Base-by-base conservation (phyloP, 2,888 invertebrate species). In the Drosophila neonasuta region DNA sequence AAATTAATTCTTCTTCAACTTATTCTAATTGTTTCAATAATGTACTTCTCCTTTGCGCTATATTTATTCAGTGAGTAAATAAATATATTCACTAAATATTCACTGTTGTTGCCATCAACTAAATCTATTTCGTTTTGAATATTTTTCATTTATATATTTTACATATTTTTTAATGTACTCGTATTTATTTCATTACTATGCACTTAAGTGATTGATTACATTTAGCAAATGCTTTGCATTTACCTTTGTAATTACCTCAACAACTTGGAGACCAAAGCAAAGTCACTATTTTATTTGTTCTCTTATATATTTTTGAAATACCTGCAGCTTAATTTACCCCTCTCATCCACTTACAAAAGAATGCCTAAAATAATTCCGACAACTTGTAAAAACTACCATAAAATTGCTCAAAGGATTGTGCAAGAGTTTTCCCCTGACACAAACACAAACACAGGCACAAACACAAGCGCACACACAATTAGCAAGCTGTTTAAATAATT, bases 401-500 rank as follows among this genome's bases (percentile, higher is more conserved):
- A 30, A 49, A 30, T 51, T 13, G 13, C 24, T 13, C 1, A 36
- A 51, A 24, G 13, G 24, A 39, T n/a, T 42, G n/a, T 2, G 11
- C 24, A 24, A 30, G 42, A 11, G 8, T 13, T 20, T n/a, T 2
- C 9, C 6, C 4, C 9, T 5, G 10, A 32, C 20, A n/a, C 5
- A 42, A 11, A 42, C 13, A 11, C 52, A 30, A 42, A 20, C 24
- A 24, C 13, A 32, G 5, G 24, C 20, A n/a, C 5, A 42, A 11
- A 52, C 29, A 11, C 13, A 32, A 3, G 20, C 20, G 8, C 5
- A 42, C 30, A 52, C 29, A 11, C 52, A 30, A 42, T 52, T 42
- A 20, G 17, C 30, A 54, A 41, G 8, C n/a, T 20, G 44, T 44
- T 54, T 32, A 54, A 54, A 20, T 54, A 32, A 32, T 54, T 54